Base-by-base conservation (phyloP, 2,113 vertebrate species). In the Lichenostomus cassidix region DNA sequence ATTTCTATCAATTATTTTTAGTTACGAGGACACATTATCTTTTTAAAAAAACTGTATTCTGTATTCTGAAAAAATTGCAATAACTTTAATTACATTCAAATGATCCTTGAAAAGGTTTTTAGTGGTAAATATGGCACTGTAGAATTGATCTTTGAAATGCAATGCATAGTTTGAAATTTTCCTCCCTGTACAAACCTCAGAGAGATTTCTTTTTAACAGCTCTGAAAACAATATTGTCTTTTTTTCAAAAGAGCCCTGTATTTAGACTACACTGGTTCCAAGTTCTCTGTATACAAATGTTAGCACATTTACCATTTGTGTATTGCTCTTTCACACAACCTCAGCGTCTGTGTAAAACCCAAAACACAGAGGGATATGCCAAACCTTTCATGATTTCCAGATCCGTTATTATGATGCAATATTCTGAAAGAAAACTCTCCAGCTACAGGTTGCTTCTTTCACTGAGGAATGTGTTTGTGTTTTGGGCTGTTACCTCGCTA, bases 361-460 rank as follows among this genome's bases (percentile, higher is more conserved):
- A 60, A 74, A 86, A 31, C 83, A 85, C 82, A 94, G 60, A 87
- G 90, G 55, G 82, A n/a, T 81, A 91, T 89, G 75, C 73, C 94
- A 98, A 97, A 94, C 47, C 35, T 93, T 95, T 96, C 77, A 67
- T 44, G 52, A 88, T 87, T 96, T 79, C 91, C 92, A 95, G 93
- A 97, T 95, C 76, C 63, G 67, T 75, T 64, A 75, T 91, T 95
- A 64, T 11, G 8, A 84, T 81, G 81, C 53, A 79, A 46, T 87
- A 82, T 78, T 94, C 74, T 89, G 85, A 93, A 95, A 73, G 24
- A 94, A 92, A 95, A 65, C 5, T 96, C 84, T 95, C 94, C 15
- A 89, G 95, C 91, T 94, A 89, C 49, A 75, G 46, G 60, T 67
- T 90, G 60, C 71, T 92, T 87, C 92, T 95, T 94, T 97, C 83